Conservation (phyloP, 2,113 vertebrate species). For the Spheniscus mendiculus region DNA sequence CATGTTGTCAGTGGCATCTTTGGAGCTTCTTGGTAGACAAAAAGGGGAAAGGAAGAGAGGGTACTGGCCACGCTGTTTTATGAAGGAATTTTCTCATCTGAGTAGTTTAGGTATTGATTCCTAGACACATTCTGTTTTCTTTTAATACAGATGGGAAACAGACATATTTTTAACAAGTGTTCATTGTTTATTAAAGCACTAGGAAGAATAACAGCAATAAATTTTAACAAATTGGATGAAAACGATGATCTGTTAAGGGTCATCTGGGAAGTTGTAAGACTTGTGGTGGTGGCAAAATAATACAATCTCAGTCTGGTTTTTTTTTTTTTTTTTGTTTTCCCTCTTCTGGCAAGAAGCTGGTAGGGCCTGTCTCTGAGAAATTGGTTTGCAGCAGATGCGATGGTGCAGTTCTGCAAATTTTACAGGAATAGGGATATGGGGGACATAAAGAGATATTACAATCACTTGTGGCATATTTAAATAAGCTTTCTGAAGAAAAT, state of each 20-base stretch:
- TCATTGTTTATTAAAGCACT: not conserved
- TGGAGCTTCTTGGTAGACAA: not conserved
- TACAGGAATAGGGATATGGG: not conserved
- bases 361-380: not conserved
- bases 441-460: not conserved
- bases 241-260: not conserved
- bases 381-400: not conserved
- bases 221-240: not conserved
- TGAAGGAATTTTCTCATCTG: not conserved
- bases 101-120: not conserved
- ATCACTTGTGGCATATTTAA: not conserved
- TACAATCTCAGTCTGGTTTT: not conserved
- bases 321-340: not conserved
- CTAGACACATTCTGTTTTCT: not conserved
- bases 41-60: not conserved
- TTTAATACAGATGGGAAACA: not conserved
- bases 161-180: not conserved
- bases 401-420: not conserved
- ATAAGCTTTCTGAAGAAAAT: not conserved
- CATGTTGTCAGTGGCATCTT: not conserved
- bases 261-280: not conserved
- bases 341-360: not conserved
- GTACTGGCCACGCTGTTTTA: not conserved
- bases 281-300: not conserved
- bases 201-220: not conserved